Base-by-base conservation (phyloP, 2,888 invertebrate genomes). In the Catocala sponsa region DNA sequence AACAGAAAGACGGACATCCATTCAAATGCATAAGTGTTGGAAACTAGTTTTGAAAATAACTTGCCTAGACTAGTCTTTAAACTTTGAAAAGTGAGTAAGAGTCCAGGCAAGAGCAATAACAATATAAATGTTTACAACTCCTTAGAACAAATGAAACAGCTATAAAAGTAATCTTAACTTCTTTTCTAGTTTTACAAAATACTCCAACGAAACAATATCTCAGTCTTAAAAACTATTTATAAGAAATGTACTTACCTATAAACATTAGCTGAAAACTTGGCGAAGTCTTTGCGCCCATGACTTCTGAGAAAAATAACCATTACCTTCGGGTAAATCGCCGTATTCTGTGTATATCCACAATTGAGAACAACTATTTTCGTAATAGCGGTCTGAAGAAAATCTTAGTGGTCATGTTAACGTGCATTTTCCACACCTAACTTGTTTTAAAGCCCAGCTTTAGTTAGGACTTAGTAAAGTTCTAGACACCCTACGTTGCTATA, bases 381-480 rank as follows among this genome's bases (percentile, higher is more conserved):
- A 13, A 47, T 25, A 25, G 25, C 13, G 25, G 35, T 38, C 7
- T 0, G 7, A 38, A 38, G 9, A 7, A 38, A 38, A 38, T 38
- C 35, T 38, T 38, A 7, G 25, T 38, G 9, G 35, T 38, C 9
- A 38, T 38, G 35, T 38, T 38, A 43, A 43, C 43, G 12, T 43
- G 10, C 11, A 43, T 43, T 11, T 43, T 43, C 12, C 10, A 43
- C 12, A 43, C 9, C 6, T 38, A 53, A 42, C 33, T 59, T 43
- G 38, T 15, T 55, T 59, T 47, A 48, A n/a, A 46, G 43, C 68
- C 61, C 64, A 66, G 46, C 42, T 52, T 46, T 25, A 38, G 47
- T 46, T 49, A 59, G 9, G 35, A 9, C 35, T 38, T 7, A 38
- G 35, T 38, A 38, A 38, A 38, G 35, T 38, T 38, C 7, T 9